Base-by-base conservation (phyloP, 2,113 vertebrate species). In the Tyto alba region DNA sequence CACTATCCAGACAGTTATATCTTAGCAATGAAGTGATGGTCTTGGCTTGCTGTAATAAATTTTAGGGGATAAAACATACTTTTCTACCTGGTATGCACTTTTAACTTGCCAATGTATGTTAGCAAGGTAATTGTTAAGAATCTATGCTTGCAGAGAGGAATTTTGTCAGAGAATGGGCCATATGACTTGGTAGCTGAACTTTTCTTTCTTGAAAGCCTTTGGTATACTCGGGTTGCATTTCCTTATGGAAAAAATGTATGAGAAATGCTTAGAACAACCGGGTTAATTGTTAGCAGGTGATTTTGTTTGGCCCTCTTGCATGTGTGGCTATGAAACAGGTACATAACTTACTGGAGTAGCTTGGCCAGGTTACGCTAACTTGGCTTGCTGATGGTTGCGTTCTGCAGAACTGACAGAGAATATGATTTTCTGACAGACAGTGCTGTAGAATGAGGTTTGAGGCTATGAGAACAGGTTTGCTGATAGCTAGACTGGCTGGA, bases 341-440 rank as follows among this genome's bases (percentile, higher is more conserved):
- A 21, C 7, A 2, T 22, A 29, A 20, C 14, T 40, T 43, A 10
- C 19, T 34, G 26, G n/a, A 41, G 13, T 2, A 7, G 19, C 15
- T 13, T 74, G 63, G 21, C 53, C 48, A 25, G 17, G 10, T 88
- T 32, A 30, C 0, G 1, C 38, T 75, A 11, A 11, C 10, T 52
- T 63, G 56, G 14, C 45, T 85, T 86, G 34, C 30, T 60, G 40
- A 3, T 36, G 34, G 8, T 47, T 56, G 43, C 2, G 2, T 34
- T 79, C 38, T 72, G 59, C 62, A 64, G 57, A 71, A 45, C 7
- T 75, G 47, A 17, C 16, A 15, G 47, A 34, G 34, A 43, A 13
- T 0, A 0, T 36, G 27, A 7, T 43, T 84, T 91, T 75, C 21
- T 76, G 57, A 29, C 25, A 26, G 20, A 6, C 9, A 30, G 20